A percentile compares a stretch with the other conserved stretches of the same genome.
Evolutionary conservation across 2,888 invertebrate genomes (phyloP).

Genomic region (Cylindroiulus punctatus): DNA sequence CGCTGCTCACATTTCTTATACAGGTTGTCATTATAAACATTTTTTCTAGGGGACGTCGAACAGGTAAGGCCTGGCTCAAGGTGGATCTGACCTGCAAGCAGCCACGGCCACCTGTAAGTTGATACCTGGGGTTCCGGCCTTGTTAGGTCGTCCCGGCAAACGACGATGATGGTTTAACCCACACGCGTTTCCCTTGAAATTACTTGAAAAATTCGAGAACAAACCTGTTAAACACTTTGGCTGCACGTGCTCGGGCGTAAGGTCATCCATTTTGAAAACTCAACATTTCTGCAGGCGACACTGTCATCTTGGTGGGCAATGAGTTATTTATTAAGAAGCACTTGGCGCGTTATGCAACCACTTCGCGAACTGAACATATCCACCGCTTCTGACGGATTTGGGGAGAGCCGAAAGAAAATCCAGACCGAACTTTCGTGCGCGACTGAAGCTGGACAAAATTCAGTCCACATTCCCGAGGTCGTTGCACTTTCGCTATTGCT

Average conservation of each 20-base stretch:
- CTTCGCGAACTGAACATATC: not conserved
- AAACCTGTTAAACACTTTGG: not conserved
- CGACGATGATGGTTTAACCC: not conserved
- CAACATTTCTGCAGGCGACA: not conserved
- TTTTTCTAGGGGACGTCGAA: not conserved
- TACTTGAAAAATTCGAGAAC: not conserved
- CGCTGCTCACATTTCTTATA: too few relatives aligned
- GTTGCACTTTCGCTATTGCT: not conserved
- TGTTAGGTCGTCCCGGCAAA: not conserved
- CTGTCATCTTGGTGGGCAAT: not conserved
- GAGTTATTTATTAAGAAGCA: not conserved
- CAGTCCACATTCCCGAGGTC: not conserved
- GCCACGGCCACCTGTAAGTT: not conserved
- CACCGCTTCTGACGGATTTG: not conserved
- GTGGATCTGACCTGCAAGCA: not conserved
- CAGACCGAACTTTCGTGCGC: not conserved
- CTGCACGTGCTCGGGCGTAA: not conserved
- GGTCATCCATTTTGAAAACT: not conserved
- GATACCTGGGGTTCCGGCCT: too few relatives aligned
- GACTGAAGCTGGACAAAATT: not conserved
- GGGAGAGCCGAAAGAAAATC: not conserved
- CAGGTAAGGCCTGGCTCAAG: not conserved
- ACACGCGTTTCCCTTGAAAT: not conserved
- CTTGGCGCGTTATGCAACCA: not conserved
- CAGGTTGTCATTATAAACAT: too few relatives aligned